phyloP scores from a whole-genome alignment of 2,113 vertebrate genomes.

The Eublepharis macularius region DNA sequence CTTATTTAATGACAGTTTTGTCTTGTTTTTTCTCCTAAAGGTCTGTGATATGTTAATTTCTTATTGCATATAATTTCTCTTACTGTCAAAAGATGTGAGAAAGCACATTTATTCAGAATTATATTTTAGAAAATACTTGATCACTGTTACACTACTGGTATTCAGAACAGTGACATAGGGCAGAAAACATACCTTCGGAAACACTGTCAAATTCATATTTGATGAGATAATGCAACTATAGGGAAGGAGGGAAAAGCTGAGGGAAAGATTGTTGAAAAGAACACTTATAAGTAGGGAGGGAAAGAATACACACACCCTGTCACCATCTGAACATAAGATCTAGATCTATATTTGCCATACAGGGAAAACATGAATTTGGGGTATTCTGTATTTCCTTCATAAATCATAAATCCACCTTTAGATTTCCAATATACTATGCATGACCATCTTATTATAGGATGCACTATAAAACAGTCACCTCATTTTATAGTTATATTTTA shows the following conservation, averaged over 20 bases:
- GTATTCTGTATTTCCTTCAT: neutral
- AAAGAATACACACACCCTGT: neutral
- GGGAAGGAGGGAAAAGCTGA: neutral
- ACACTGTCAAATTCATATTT: neutral
- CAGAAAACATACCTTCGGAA: neutral
- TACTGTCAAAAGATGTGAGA: neutral
- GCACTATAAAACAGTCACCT: no score
- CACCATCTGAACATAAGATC: no score
- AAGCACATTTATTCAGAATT: slow-evolving; percentile 1
- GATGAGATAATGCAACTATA: neutral
- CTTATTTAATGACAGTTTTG: slow-evolving; percentile 32
- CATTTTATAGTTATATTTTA: no score
- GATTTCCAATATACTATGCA: neutral
- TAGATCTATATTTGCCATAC: neutral
- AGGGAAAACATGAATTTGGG: neutral
- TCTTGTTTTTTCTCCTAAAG: neutral
- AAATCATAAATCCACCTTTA: neutral
- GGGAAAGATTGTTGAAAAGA: neutral
- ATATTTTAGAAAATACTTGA: neutral
- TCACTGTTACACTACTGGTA: neutral
- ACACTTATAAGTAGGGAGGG: neutral
- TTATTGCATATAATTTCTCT: neutral
- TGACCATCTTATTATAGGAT: no score
- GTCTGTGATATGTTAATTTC: neutral
- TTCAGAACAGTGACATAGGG: neutral